Evolutionary conservation across 2,797 vertebrate species (phyloP).

Genomic region (Crotalus adamanteus): DNA sequence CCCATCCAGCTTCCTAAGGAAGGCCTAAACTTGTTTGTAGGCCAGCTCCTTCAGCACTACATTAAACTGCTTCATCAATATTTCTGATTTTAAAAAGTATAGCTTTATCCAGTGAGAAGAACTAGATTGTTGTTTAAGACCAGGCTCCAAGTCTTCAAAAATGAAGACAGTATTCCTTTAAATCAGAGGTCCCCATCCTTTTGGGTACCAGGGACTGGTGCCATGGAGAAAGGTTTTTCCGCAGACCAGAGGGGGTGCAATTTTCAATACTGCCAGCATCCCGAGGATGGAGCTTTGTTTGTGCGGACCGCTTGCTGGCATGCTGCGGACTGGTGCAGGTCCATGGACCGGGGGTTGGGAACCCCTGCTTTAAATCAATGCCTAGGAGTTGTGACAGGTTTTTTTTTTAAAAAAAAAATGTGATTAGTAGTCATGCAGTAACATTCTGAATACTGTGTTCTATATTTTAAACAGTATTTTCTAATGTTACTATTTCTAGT

Average conservation of each 20-base stretch:
- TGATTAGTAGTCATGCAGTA: background rate
- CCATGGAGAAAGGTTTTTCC: too few relatives aligned
- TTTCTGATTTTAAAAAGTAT: background rate
- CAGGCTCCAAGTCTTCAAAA: background rate
- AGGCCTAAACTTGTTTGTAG: background rate
- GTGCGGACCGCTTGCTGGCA: too few relatives aligned
- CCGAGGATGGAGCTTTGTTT: too few relatives aligned
- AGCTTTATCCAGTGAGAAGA: background rate
- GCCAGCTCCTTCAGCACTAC: background rate
- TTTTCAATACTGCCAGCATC: too few relatives aligned
- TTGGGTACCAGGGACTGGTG: too few relatives aligned
- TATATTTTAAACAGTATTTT: background rate
- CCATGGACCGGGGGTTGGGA: too few relatives aligned
- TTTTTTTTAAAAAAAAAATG: background rate
- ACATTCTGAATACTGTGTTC: background rate
- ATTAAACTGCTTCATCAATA: background rate
- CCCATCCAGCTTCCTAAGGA: background rate
- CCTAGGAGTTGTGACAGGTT: background rate
- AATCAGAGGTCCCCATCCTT: too few relatives aligned
- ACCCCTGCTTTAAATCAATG: background rate
- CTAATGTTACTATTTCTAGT: background rate
- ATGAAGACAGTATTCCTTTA: background rate
- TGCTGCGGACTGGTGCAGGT: too few relatives aligned
- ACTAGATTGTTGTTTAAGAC: background rate
- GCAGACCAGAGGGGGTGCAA: too few relatives aligned